A percentile compares a stretch with the other conserved stretches of the same genome.
These are phyloP conservation scores for Erebia ligea DNA, from an alignment of 2,888 invertebrate genomes.

Conservation along the genomic window DNA sequence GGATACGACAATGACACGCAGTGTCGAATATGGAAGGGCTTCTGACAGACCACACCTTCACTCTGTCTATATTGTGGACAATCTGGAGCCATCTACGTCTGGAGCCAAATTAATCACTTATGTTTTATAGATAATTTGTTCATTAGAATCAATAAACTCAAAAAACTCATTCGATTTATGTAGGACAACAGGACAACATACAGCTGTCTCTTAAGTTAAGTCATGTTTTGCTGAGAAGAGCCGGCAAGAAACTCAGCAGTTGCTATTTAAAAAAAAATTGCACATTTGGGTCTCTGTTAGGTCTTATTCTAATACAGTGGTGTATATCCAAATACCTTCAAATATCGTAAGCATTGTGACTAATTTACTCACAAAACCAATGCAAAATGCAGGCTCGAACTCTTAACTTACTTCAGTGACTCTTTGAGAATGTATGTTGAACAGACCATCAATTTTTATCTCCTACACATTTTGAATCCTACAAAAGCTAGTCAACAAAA, in stretches of 20 bases:
- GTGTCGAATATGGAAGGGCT: conserved; percentile 65
- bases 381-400: not conserved
- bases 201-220: no score
- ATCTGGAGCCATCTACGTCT: not conserved
- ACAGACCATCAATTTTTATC: conserved; percentile 7
- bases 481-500: conserved; percentile 8
- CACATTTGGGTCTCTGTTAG: no score
- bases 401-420: not conserved
- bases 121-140: not conserved
- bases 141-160: no score
- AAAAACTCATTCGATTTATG: no score
- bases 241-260: no score
- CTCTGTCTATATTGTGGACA: conserved; percentile 21
- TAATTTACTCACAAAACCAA: not conserved
- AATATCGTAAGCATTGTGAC: no score
- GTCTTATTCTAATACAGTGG: no score
- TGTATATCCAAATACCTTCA: no score
- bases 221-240: no score
- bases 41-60: conserved; percentile 73
- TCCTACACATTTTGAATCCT: conserved; percentile 2
- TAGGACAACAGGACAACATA: no score
- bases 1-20: conserved; percentile 58
- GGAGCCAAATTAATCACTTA: not conserved
- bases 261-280: no score
- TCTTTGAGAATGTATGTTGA: not conserved